These are phyloP conservation scores for Pogoniulus pusillus DNA, from an alignment of 2,797 vertebrate genomes.

Conservation along the genomic window DNA sequence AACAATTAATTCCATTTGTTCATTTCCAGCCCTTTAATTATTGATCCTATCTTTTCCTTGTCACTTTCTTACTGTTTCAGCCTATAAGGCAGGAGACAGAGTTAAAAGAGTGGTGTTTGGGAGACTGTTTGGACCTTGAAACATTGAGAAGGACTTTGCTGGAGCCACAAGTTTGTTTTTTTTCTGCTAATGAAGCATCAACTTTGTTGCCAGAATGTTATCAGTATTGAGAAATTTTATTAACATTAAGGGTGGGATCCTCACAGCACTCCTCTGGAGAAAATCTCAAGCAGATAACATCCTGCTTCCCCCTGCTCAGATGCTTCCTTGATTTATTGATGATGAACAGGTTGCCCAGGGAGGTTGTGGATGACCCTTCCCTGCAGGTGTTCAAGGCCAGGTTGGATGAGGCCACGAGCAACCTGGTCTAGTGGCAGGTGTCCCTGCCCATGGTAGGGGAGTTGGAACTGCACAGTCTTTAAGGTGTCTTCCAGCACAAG, in stretches of 20 bases:
- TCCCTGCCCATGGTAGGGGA: no score
- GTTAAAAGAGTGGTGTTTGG: not conserved
- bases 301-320: not conserved
- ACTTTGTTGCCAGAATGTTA: not conserved
- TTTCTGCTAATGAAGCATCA: not conserved
- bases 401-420: no score
- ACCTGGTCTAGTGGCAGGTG: no score
- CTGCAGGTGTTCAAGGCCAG: no score
- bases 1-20: conserved; percentile 59
- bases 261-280: not conserved
- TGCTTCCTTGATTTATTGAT: not conserved
- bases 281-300: not conserved
- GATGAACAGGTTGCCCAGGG: no score
- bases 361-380: no score
- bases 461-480: no score
- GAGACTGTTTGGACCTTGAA: not conserved
- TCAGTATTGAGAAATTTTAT: not conserved
- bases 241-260: not conserved
- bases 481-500: no score
- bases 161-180: not conserved
- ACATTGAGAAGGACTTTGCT: not conserved
- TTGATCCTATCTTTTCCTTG: conserved; percentile 32
- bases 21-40: conserved; percentile 49
- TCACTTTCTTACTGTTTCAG: not conserved
- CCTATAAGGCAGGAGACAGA: not conserved